Percentiles rank a stretch among this genome's conserved stretches.
Evolutionary conservation across 2,113 vertebrate genomes (phyloP).

Genomic region (Anhinga rufa): DNA sequence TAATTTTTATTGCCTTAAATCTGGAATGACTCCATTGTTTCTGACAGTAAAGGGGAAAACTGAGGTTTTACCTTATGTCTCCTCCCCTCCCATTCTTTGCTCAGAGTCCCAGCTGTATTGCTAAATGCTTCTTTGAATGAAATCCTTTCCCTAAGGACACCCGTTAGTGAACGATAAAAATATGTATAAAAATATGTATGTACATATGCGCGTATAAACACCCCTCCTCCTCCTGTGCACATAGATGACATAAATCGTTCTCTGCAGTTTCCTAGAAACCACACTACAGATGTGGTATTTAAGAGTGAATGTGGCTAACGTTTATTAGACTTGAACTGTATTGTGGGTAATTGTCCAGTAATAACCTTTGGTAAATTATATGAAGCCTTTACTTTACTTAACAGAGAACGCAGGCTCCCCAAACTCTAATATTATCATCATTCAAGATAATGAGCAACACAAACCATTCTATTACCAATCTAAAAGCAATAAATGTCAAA

Average conservation of each 20-base stretch:
- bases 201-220: not conserved
- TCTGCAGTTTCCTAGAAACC: slow-evolving; percentile 41
- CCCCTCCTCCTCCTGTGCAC: not conserved
- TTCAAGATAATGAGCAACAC: slow-evolving; percentile 80
- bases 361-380: slow-evolving; percentile 77
- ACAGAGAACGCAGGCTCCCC: slow-evolving; percentile 64
- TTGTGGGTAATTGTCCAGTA: slow-evolving; percentile 77
- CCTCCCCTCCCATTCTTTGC: not conserved
- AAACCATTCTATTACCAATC: slow-evolving; percentile 79
- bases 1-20: not conserved
- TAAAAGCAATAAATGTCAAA: slow-evolving; percentile 80
- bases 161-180: not conserved
- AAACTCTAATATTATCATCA: slow-evolving; percentile 76
- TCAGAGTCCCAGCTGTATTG: not conserved
- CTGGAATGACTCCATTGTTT: not conserved
- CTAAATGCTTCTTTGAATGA: not conserved
- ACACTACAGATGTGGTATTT: slow-evolving; percentile 61
- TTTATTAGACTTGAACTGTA: slow-evolving; percentile 75
- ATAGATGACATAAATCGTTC: not conserved
- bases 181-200: not conserved
- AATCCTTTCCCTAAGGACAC: not conserved
- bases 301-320: slow-evolving; percentile 59
- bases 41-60: not conserved
- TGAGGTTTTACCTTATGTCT: not conserved
- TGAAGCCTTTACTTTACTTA: slow-evolving; percentile 72